Evolutionary conservation across 2,113 vertebrate genomes (phyloP), one percentile per base, ranked within the genome.

Genomic region (Cnemophilus loriae): DNA sequence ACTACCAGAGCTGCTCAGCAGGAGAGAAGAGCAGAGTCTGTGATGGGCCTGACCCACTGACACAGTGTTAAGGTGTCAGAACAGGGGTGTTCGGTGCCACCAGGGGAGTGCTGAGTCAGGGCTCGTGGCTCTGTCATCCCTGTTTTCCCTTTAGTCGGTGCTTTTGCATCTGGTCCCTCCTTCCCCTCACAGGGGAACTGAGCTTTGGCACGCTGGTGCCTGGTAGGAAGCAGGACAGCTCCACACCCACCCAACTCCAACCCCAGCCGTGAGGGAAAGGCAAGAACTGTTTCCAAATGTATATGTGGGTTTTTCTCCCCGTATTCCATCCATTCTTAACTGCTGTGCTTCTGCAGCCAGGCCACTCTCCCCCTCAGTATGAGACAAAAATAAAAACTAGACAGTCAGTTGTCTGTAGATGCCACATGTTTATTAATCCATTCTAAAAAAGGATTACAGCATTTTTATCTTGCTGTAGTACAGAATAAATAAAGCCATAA

Each of bases 401-500:
- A 33, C n/a, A 13, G 19, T 17, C 4, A 28, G 17, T 84, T 90
- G 28, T 12, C 50, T 69, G 53, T 78, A 87, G 70, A 70, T 89
- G 67, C 89, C 86, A 93, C 76, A 78, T 94, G 84, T 97, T 97
- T 96, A 97, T 95, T 97, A 81, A 49, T 89, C 83, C 84, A 33
- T 50, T 84, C 50, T 60, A 88, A 61, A 79, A 94, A 89, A 70
- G 6, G 35, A 73, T 69, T 49, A 95, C 80, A 93, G 95, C 93
- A 83, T 69, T 82, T 89, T 63, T 89, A 84, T 61, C 88, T 84
- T 89, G 92, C 92, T 86, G 90, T 83, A 91, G 79, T 77, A 94
- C 73, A 74, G 89, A 96, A 97, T 94, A 96, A 97, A 93, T 96
- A 96, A 92, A 95, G 50, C 76, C 89, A 95, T 93, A 96, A 97